phyloP scores from a whole-genome alignment of 2,888 invertebrate genomes.

The Pandemis heparana region DNA sequence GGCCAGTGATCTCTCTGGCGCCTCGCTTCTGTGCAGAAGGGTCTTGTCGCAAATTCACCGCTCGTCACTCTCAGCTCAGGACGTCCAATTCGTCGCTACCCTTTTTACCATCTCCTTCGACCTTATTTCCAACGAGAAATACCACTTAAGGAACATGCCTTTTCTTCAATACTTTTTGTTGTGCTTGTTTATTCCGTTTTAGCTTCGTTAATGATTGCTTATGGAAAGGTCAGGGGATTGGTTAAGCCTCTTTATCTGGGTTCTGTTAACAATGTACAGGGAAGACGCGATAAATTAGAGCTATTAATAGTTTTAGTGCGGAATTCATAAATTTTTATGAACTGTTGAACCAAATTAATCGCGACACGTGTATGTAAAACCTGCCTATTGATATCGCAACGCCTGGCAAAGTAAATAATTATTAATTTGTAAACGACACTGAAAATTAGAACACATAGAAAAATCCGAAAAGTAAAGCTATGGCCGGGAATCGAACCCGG shows the following conservation, averaged over 20 bases:
- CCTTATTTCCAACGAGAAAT: conserved; percentile 44
- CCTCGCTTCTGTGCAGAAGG: conserved; percentile 23
- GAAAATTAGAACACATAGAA: no score
- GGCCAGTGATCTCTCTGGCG: conserved; percentile 28
- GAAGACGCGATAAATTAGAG: neutral
- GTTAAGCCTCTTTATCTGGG: neutral
- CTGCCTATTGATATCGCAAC: no score
- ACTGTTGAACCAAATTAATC: no score
- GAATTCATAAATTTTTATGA: neutral
- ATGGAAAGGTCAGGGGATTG: conserved; percentile 6
- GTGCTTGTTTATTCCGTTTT: conserved; percentile 32
- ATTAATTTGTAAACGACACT: no score
- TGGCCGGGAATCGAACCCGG: no score
- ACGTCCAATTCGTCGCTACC: conserved; percentile 46
- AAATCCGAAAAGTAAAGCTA: no score
- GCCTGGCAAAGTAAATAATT: no score
- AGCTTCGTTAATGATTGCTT: conserved; percentile 24
- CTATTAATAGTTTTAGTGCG: neutral
- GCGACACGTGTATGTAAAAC: no score
- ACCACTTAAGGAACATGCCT: conserved; percentile 44
- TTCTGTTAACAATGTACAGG: neutral
- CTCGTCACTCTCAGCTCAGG: conserved; percentile 45
- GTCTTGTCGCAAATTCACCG: conserved; percentile 44
- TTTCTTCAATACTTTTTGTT: conserved; percentile 41
- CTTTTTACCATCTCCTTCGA: conserved; percentile 41